Base-by-base conservation (phyloP, 2,888 invertebrate genomes). In the Cheilosia variabilis region DNA sequence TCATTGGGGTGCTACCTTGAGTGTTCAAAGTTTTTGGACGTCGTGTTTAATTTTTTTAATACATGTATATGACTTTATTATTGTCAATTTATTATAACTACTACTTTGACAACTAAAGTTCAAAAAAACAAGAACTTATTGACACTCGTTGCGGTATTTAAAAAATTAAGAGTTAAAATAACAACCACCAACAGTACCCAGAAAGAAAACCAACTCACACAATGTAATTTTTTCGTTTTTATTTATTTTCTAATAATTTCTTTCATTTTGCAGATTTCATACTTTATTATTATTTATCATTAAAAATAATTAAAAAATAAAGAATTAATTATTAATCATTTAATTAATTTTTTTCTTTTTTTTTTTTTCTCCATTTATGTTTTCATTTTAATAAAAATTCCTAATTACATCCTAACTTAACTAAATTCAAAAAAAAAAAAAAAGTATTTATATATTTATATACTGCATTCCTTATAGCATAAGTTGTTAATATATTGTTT, bases 281-380 rank as follows among this genome's bases (percentile, higher is more conserved):
- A 72, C 63, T 77, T 76, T 69, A 63, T 75, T 81, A 80, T 80
- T 75, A 80, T 69, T 75, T 76, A 84, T 84, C 71, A 69, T 81
- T 86, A 86, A 86, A 86, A 86, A 86, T 86, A 86, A 86, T 86
- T 86, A 86, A 86, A 86, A 86, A 86, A 86, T 86, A 86, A 86
- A 86, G 86, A 86, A 86, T 86, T 86, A 86, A 84, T 84, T 76
- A 84, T 84, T 80, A 84, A 81, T 71, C 68, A 69, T 79, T 73
- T 57, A 79, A 86, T 66, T 69, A 47, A 63, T 79, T 69, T 37
- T 79, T 84, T 81, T 63, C 47, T 57, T 43, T 65, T 52, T 52
- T 66, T 69, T 72, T 62, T 75, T 22, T 22, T 2, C 22, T 68
- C 31, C 58, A 66, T 58, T 80, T 72, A 86, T 81, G 45, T 72